These are phyloP conservation scores for Ictalurus punctatus DNA, from an alignment of 2,113 vertebrate species.

Conservation along the genomic window DNA sequence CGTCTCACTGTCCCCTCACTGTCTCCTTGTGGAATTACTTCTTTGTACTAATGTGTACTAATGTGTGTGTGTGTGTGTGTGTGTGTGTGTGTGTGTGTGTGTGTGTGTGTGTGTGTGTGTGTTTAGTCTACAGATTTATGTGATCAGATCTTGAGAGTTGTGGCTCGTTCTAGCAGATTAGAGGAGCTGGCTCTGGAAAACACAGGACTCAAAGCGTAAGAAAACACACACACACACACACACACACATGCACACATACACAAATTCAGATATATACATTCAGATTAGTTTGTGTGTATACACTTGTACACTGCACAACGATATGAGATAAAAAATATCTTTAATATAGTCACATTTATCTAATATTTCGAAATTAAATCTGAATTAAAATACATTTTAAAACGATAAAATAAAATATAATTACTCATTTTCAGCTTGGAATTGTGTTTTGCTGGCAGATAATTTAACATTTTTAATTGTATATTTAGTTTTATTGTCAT, in stretches of 20 bases:
- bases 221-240: neutral
- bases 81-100: constrained; percentile 35
- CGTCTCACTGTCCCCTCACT: neutral
- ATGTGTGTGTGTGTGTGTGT: constrained; percentile 28
- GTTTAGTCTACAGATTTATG: constrained; percentile 86
- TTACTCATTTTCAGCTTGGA: no score
- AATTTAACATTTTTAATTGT: neutral
- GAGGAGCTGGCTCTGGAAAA: constrained; percentile 95
- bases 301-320: neutral
- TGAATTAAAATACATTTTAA: no score
- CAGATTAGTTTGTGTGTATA: neutral
- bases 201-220: constrained; percentile 88
- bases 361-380: no score
- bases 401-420: no score
- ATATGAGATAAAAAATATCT: neutral
- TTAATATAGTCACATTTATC: neutral
- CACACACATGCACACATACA: neutral
- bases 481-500: neutral
- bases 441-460: no score
- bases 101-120: constrained; percentile 34
- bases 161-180: constrained; percentile 83
- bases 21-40: neutral
- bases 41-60: neutral
- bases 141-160: constrained; percentile 88
- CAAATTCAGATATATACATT: neutral